Conservation (phyloP, 2,113 vertebrate species). For the Macrotus californicus region DNA sequence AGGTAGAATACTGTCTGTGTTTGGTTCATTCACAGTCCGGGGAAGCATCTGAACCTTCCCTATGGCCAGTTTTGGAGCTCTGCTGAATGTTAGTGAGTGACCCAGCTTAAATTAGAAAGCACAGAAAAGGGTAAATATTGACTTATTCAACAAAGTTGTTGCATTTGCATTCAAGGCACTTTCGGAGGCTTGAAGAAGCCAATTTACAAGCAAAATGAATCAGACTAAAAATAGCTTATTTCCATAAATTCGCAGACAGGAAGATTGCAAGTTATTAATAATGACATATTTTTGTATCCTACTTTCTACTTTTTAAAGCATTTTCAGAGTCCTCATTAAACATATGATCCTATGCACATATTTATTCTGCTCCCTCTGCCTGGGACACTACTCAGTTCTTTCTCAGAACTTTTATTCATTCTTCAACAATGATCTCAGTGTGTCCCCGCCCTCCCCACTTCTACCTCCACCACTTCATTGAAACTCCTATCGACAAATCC, state of each 20-base stretch:
- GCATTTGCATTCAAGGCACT: background rate
- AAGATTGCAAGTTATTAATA: background rate
- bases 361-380: background rate
- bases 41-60: background rate
- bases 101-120: conserved; percentile 11
- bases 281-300: background rate
- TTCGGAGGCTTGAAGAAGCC: background rate
- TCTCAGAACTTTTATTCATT: background rate
- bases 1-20: background rate
- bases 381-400: background rate
- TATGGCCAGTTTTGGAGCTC: background rate
- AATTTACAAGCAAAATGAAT: background rate
- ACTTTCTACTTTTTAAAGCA: background rate
- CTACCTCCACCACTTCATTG: background rate
- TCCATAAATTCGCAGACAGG: conserved; percentile 5
- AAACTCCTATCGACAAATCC: background rate
- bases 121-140: background rate
- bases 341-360: background rate
- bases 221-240: conserved; percentile 30
- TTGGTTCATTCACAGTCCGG: background rate
- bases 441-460: background rate
- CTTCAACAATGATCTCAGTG: background rate
- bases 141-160: background rate
- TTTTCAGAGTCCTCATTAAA: background rate
- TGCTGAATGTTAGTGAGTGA: background rate